A percentile compares a stretch with the other conserved stretches of the same genome.
Conservation (phyloP, 2,797 vertebrate genomes). For the Arnoldichthys spilopterus region DNA sequence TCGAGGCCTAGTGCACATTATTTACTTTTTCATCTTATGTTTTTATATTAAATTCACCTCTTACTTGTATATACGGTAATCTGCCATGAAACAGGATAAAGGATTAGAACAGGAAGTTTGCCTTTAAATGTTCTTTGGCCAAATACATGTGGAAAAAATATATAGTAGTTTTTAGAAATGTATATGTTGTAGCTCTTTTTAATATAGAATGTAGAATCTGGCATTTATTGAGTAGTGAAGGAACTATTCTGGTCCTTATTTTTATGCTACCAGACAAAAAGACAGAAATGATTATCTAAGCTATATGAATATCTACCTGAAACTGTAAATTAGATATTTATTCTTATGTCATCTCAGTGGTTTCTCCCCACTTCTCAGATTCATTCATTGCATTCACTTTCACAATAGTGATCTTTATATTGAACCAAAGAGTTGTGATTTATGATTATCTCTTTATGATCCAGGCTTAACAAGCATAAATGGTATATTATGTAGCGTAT, state of each 20-base stretch:
- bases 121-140: conserved; percentile 41
- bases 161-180: background rate
- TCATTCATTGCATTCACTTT: background rate
- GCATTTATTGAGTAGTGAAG: conserved; percentile 2
- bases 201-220: conserved; percentile 28
- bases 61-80: conserved; percentile 20
- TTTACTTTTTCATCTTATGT: conserved; percentile 14
- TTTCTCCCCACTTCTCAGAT: background rate
- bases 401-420: background rate
- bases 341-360: conserved; percentile 48
- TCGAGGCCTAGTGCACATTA: conserved; percentile 21
- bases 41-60: conserved; percentile 10
- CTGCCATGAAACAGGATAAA: background rate
- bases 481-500: background rate
- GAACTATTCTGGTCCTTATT: conserved; percentile 5
- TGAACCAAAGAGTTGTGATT: conserved; percentile 30
- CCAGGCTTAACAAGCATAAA: background rate
- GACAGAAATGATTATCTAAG: conserved; percentile 18
- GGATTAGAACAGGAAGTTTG: conserved; percentile 9
- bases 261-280: conserved; percentile 6
- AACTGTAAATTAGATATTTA: conserved; percentile 72
- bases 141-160: conserved; percentile 27
- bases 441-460: background rate
- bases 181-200: background rate
- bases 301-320: conserved; percentile 41